Evolutionary conservation across 1,140 invertebrate genomes (phyloP).

Genomic region (Apis mellifera): Amel_HAv3.1 CM009934.2:11069501-11070000

Average conservation of each 20-base stretch:
- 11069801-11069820: constrained; percentile 84
- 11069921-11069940: constrained; percentile 24
- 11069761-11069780: not conserved
- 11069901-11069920: constrained; percentile 84
- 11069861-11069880: constrained; percentile 84
- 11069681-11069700: constrained; percentile 88
- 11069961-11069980: not conserved
- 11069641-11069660: constrained; percentile 83
- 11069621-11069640: constrained; percentile 84
- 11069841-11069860: constrained; percentile 86
- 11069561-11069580: constrained; percentile 80
- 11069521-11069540: not conserved
- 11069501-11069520: not conserved
- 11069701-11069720: constrained; percentile 87
- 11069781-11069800: not conserved
- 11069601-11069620: constrained; percentile 84
- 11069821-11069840: constrained; percentile 90
- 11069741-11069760: constrained; percentile 39
- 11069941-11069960: constrained; percentile 55
- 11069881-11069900: constrained; percentile 87
- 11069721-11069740: constrained; percentile 85
- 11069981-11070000: not conserved
- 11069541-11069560: constrained; percentile 21
- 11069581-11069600: constrained; percentile 86
- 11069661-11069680: constrained; percentile 82